Evolutionary conservation across 2,888 invertebrate species (phyloP).

Genomic region (Acanthosoma haemorrhoidale): DNA sequence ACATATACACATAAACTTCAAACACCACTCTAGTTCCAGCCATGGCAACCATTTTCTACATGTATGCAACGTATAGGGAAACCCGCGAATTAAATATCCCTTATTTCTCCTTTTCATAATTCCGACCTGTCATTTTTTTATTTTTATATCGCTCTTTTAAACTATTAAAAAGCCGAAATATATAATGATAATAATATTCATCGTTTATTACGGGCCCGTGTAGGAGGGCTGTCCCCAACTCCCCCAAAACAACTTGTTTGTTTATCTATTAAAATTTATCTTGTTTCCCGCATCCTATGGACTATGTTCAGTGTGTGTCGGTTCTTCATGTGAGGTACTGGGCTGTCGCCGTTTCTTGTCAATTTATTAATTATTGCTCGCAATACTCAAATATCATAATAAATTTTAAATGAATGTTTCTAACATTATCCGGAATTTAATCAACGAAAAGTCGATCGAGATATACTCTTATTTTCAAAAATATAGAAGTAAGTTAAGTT

Average conservation of each 20-base stretch:
- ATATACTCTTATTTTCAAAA: too few relatives aligned
- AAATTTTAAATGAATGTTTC: too few relatives aligned
- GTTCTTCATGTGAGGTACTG: background rate
- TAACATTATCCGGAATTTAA: too few relatives aligned
- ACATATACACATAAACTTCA: slow-evolving; percentile 31
- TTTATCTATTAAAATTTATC: slow-evolving; percentile 32
- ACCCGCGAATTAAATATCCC: slow-evolving; percentile 32
- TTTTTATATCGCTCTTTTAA: background rate
- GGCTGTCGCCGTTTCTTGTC: too few relatives aligned
- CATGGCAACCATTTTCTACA: slow-evolving; percentile 34
- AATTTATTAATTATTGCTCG: too few relatives aligned
- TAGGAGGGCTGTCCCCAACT: background rate
- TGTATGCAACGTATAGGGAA: slow-evolving; percentile 30
- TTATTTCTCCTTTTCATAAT: slow-evolving; percentile 25
- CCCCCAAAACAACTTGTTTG: slow-evolving; percentile 29
- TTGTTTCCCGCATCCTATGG: slow-evolving; percentile 21
- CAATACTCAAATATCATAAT: too few relatives aligned
- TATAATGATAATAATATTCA: background rate
- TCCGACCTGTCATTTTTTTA: slow-evolving; percentile 7
- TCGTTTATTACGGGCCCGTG: background rate
- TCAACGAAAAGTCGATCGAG: too few relatives aligned
- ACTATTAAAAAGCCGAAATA: background rate
- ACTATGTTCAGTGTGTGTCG: background rate
- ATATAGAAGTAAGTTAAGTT: too few relatives aligned
- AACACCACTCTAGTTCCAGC: slow-evolving; percentile 31